Percentiles rank a stretch among this genome's conserved stretches.
Evolutionary conservation across 2,888 invertebrate genomes (phyloP).

Genomic region (Nineta flava): DNA sequence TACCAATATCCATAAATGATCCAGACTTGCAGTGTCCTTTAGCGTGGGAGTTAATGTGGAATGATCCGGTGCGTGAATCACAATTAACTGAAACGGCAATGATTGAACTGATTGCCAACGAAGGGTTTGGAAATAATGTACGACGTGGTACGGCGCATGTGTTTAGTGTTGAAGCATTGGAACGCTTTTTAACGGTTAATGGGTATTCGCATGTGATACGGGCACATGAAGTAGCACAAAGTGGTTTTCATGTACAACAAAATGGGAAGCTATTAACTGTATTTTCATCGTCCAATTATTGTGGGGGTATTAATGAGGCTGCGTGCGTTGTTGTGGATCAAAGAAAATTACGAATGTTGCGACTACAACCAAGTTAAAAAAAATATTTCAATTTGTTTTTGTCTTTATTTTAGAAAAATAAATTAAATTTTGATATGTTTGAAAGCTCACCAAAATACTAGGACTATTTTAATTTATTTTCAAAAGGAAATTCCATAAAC

Average conservation of each 20-base stretch:
- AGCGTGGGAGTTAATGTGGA: slow-evolving; percentile 70
- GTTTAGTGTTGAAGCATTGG: slow-evolving; percentile 51
- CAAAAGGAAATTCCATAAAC: too few relatives aligned
- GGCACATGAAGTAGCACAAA: slow-evolving; percentile 57
- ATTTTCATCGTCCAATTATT: slow-evolving; percentile 60
- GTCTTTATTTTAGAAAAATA: too few relatives aligned
- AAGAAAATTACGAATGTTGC: slow-evolving; percentile 44
- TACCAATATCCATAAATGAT: slow-evolving; percentile 44
- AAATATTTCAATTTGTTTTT: too few relatives aligned
- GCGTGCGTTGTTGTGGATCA: slow-evolving; percentile 51
- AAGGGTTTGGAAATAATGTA: slow-evolving; percentile 50
- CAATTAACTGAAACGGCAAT: slow-evolving; percentile 28
- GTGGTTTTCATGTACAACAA: slow-evolving; percentile 55
- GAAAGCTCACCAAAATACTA: too few relatives aligned
- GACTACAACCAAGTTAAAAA: slow-evolving; percentile 17
- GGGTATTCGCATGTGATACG: slow-evolving; percentile 52
- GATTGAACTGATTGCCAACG: slow-evolving; percentile 36
- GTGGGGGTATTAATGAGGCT: slow-evolving; percentile 55
- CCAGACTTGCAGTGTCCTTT: slow-evolving; percentile 52
- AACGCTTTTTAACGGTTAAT: slow-evolving; percentile 46
- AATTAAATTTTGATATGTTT: too few relatives aligned
- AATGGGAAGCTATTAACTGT: slow-evolving; percentile 53
- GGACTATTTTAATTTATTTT: too few relatives aligned
- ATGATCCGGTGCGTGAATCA: slow-evolving; percentile 46
- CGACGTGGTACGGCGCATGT: slow-evolving; percentile 57